Evolutionary conservation across 2,797 vertebrate genomes (phyloP), one percentile per base, ranked within the genome.

Genomic region (Xenentodon cancila): DNA sequence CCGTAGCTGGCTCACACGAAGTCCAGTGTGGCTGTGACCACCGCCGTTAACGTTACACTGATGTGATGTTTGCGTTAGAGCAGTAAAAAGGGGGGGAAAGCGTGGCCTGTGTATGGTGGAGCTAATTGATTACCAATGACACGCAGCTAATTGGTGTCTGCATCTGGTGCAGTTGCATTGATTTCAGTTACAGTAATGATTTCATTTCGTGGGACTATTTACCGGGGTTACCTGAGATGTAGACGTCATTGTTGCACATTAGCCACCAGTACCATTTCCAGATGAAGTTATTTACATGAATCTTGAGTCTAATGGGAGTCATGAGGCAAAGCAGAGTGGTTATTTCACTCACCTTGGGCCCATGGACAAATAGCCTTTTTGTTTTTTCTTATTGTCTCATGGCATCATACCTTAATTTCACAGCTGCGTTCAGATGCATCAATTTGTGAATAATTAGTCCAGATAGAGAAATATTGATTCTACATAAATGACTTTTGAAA

Each of bases 41-140:
- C 0, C 16, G 2, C 46, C 9, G 37, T 1, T 2, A 7, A 9
- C 42, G 32, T 27, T 18, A 4, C 40, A 6, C 52, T 19, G 17
- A 32, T 11, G 9, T 5, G 1, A 19, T 50, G 21, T 30, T 34
- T 47, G 44, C 8, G 11, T 52, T 45, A 5, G 25, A 66, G 8
- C 15, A 16, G 18, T 16, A 45, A 46, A 20, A 16, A 19, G 1
- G 7, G 5, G 15, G 51, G 13, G 5, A 5, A 18, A 45, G 22
- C 27, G 32, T 57, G 77, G 82, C 73, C 80, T 84, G 30, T 63
- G 59, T 40, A 53, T 25, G 25, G 3, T 25, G 66, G 16, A 32
- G 79, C 64, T 80, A 65, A 73, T 84, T 82, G 85, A 76, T 68
- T 43, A 53, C 21, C 75, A 49, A 20, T 47, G 68, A 67, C 68